Evolutionary conservation across 2,888 invertebrate species (phyloP).

Genomic region (Eurytoma adleriae): DNA sequence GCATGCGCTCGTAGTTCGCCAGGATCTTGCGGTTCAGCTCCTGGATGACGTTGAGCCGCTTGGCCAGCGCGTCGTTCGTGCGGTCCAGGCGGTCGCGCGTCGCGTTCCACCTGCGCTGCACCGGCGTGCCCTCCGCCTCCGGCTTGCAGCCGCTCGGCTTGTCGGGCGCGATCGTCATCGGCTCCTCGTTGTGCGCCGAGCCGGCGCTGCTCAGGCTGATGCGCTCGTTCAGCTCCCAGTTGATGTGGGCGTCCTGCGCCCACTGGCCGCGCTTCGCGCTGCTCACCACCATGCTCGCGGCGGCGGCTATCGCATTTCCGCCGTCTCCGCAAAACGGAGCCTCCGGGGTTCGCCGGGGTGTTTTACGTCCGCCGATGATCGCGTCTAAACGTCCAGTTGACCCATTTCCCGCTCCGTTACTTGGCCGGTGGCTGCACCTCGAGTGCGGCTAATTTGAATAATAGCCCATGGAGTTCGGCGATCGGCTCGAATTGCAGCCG

Average conservation of each 20-base stretch:
- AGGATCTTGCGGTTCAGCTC: constrained; percentile 73
- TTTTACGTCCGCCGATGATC: not conserved
- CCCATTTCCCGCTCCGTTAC: constrained; percentile 26
- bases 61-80: constrained; percentile 70
- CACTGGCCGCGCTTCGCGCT: constrained; percentile 41
- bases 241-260: constrained; percentile 62
- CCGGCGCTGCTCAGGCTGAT: constrained; percentile 72
- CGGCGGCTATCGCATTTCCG: no score
- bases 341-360: no score
- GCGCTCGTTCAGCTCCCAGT: constrained; percentile 74
- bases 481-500: constrained; percentile 12
- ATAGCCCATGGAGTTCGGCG: not conserved
- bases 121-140: constrained; percentile 53
- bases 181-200: constrained; percentile 49
- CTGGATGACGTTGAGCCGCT: constrained; percentile 70
- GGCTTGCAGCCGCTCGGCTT: not conserved
- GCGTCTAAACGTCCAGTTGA: constrained; percentile 17
- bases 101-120: constrained; percentile 63
- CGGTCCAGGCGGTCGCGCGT: constrained; percentile 67
- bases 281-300: constrained; percentile 60
- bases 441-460: constrained; percentile 34
- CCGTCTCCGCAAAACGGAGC: no score
- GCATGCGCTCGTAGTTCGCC: constrained; percentile 70
- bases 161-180: not conserved
- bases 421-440: not conserved